phyloP scores from a whole-genome alignment of 2,888 invertebrate species.

The Acronicta leporina region DNA sequence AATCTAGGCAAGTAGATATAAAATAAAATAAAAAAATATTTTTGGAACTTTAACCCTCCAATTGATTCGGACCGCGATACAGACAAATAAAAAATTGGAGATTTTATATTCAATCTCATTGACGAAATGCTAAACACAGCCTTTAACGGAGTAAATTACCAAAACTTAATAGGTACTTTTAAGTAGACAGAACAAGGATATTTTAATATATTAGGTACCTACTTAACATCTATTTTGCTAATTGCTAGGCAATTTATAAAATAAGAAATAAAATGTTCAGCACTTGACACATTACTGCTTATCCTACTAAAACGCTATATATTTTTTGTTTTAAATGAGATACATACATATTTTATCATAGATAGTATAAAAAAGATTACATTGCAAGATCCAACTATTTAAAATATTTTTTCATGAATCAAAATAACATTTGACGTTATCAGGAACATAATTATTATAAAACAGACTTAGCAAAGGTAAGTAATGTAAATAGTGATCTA shows the following conservation, averaged over 20 bases:
- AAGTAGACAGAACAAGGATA: conserved; percentile 16
- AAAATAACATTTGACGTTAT: neutral
- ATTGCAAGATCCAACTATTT: neutral
- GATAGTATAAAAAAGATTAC: neutral
- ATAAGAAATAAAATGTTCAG: conserved; percentile 18
- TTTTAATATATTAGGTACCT: neutral
- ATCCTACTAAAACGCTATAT: conserved; percentile 13
- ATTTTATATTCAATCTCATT: conserved; percentile 33
- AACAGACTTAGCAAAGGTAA: neutral
- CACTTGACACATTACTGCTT: conserved; percentile 9
- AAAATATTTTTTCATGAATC: neutral
- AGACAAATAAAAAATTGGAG: conserved; percentile 14
- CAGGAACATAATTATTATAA: conserved; percentile 1
- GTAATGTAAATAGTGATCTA: conserved; percentile 4
- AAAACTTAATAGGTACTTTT: conserved; percentile 26
- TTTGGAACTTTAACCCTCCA: conserved; percentile 52
- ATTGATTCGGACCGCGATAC: neutral
- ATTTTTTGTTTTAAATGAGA: neutral
- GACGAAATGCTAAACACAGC: conserved; percentile 55
- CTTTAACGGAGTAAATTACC: conserved; percentile 35
- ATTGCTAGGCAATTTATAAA: conserved; percentile 30
- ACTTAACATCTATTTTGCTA: conserved; percentile 18
- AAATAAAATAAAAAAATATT: conserved; percentile 27
- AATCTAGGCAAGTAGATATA: conserved; percentile 24
- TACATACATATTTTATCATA: neutral